A percentile compares a stretch with the other conserved stretches of the same genome.
These are phyloP conservation scores for Aurelia coerulea DNA, from an alignment of 30 jellyfish, hydroid and myxozoan genomes.

Conservation along the genomic window DNA sequence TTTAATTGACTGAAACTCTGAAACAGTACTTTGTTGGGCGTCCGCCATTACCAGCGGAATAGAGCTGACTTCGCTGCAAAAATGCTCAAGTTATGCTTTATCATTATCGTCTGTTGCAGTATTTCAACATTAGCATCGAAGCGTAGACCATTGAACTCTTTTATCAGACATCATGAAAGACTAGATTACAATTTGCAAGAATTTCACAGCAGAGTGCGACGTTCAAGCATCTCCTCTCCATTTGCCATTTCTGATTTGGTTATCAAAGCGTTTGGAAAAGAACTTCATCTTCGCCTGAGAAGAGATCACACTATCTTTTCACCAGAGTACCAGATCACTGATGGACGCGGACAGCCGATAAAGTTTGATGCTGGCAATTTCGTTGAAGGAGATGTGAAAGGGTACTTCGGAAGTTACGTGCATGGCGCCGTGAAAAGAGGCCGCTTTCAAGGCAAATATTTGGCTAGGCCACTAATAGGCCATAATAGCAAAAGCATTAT, in stretches of 20 bases:
- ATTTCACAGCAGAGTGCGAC: slow-evolving; percentile 83
- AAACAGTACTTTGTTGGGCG: slow-evolving; percentile 14
- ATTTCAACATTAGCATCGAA: slow-evolving; percentile 13
- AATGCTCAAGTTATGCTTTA: slow-evolving; percentile 5
- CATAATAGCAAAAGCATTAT: no score
- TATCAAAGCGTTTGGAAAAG: slow-evolving; percentile 80
- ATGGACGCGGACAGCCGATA: slow-evolving; percentile 80
- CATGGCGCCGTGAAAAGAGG: slow-evolving; percentile 88
- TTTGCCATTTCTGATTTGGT: slow-evolving; percentile 67
- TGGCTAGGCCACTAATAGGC: not conserved
- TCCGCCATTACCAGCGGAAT: no score
- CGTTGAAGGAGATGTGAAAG: slow-evolving; percentile 91
- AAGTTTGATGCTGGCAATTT: slow-evolving; percentile 58
- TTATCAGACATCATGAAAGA: slow-evolving; percentile 80
- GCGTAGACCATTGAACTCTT: slow-evolving; percentile 75
- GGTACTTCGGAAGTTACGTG: slow-evolving; percentile 74
- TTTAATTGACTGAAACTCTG: no score
- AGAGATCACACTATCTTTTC: slow-evolving; percentile 79
- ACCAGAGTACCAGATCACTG: slow-evolving; percentile 67
- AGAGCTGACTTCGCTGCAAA: not conserved
- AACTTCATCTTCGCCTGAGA: slow-evolving; percentile 81
- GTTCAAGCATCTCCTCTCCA: slow-evolving; percentile 80
- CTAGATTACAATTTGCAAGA: slow-evolving; percentile 75
- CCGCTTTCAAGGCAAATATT: slow-evolving; percentile 77
- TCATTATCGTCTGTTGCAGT: slow-evolving; percentile 17